Conservation (phyloP, 2,797 vertebrate genomes). For the Ibycter americanus region DNA sequence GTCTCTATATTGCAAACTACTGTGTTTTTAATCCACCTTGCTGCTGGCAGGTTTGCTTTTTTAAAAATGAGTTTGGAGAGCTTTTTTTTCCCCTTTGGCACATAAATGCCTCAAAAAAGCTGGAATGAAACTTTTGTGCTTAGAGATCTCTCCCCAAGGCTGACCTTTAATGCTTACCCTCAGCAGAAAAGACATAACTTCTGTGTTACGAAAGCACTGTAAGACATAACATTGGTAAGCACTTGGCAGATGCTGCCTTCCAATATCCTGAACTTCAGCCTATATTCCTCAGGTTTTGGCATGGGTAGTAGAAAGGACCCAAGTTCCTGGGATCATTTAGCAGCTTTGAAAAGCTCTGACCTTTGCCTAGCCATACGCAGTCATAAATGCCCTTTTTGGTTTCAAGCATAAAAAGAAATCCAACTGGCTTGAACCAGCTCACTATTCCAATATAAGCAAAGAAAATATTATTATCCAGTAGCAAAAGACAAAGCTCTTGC, state of each 20-base stretch:
- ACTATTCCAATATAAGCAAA: not conserved
- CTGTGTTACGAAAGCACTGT: not conserved
- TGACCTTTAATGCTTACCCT: not conserved
- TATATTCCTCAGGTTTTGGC: not conserved
- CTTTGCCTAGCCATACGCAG: not conserved
- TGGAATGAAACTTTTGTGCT: not conserved
- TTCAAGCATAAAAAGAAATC: not conserved
- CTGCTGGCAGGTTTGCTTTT: not conserved
- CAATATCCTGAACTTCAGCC: not conserved
- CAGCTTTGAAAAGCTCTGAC: not conserved
- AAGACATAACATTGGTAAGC: not conserved
- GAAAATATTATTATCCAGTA: not conserved
- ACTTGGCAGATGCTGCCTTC: not conserved
- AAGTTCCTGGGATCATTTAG: not conserved
- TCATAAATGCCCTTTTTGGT: not conserved
- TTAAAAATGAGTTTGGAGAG: not conserved
- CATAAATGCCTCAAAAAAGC: not conserved
- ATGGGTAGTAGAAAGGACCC: rapidly evolving
- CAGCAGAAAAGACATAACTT: not conserved
- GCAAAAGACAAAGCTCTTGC: not conserved
- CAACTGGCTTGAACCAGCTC: not conserved
- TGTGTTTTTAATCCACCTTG: not conserved
- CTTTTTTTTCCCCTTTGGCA: not conserved
- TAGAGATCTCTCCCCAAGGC: not conserved
- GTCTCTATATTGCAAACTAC: not conserved